Evolutionary conservation across 2,797 vertebrate genomes (phyloP).

Genomic region (Denticeps clupeoides): DNA sequence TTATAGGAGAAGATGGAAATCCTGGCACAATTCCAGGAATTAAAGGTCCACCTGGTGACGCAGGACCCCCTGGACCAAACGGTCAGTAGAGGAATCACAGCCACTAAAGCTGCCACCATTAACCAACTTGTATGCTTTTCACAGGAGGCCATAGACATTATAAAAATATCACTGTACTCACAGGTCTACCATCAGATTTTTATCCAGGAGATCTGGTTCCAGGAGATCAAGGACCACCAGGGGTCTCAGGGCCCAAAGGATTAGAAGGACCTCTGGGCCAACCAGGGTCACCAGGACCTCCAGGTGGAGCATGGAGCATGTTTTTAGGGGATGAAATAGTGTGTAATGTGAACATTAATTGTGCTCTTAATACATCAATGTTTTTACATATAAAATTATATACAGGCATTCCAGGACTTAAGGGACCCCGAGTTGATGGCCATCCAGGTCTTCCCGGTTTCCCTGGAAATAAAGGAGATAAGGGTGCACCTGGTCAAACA

Average conservation of each 20-base stretch:
- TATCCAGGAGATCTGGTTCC: no score
- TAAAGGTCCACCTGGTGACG: conserved; percentile 24
- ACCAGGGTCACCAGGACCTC: conserved; percentile 53
- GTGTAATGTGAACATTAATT: no score
- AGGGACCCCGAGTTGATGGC: conserved; percentile 40
- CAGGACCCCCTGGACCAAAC: conserved; percentile 55
- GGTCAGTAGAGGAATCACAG: no score
- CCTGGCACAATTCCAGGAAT: conserved; percentile 25
- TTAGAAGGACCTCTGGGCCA: conserved; percentile 23
- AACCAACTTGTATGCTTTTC: no score
- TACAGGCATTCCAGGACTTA: conserved; percentile 37
- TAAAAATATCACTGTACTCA: no score
- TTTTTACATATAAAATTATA: background rate
- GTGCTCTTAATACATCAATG: no score
- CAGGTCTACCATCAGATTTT: no score
- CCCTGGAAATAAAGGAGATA: conserved; percentile 71
- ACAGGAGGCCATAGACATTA: no score
- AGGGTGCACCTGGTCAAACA: conserved; percentile 65
- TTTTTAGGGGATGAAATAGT: conserved; percentile 4
- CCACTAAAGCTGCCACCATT: no score
- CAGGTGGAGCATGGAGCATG: no score
- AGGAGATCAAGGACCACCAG: no score
- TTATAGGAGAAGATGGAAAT: conserved; percentile 35
- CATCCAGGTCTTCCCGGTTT: conserved; percentile 66
- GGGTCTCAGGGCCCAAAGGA: no score